These are phyloP conservation scores for Drosophila ezoana DNA, from an alignment of 2,888 invertebrate genomes.

Conservation along the genomic window DNA sequence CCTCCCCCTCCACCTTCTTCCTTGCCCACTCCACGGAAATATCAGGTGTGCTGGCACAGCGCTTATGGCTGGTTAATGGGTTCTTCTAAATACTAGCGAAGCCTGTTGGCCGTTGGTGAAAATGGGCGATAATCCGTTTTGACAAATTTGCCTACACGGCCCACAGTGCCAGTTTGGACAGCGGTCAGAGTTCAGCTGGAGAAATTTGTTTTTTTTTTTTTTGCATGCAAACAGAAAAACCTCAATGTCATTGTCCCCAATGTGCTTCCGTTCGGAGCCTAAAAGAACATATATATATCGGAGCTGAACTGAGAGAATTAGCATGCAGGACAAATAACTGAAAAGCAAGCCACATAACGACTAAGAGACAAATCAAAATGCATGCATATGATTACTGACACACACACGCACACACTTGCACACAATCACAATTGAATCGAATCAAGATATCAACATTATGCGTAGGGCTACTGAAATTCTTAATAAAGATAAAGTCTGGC, in stretches of 20 bases:
- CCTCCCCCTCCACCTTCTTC: background rate
- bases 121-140: conserved; percentile 82
- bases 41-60: conserved; percentile 47
- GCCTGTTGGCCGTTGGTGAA: conserved; percentile 56
- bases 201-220: conserved; percentile 36
- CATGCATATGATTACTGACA: conserved; percentile 64
- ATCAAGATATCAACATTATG: conserved; percentile 74
- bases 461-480: conserved; percentile 80
- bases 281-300: conserved; percentile 4
- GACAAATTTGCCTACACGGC: conserved; percentile 78
- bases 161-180: conserved; percentile 35
- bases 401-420: conserved; percentile 31
- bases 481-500: conserved; percentile 79
- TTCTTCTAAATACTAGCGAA: conserved; percentile 76
- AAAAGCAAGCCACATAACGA: conserved; percentile 69
- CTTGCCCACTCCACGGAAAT: conserved; percentile 2
- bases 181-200: conserved; percentile 59
- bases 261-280: conserved; percentile 58
- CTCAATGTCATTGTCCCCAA: conserved; percentile 60
- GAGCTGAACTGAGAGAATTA: conserved; percentile 57
- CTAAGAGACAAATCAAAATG: conserved; percentile 75
- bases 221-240: conserved; percentile 29
- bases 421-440: conserved; percentile 60
- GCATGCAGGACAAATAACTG: conserved; percentile 72
- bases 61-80: conserved; percentile 65